These are phyloP conservation scores for Limulus polyphemus DNA, from an alignment of 2,888 invertebrate genomes.

Conservation along the genomic window DNA sequence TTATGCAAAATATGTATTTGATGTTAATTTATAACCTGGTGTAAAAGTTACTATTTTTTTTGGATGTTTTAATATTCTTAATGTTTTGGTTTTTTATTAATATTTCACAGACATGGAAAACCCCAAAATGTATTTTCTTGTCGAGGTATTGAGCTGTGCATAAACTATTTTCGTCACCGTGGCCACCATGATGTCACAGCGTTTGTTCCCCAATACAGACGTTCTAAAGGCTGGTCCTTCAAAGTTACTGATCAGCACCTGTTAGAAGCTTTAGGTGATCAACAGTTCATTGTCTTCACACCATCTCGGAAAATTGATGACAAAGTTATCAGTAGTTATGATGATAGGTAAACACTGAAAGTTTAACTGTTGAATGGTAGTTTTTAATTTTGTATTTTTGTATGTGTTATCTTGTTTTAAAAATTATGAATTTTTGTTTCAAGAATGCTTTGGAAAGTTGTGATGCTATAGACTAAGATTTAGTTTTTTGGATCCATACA, in stretches of 20 bases:
- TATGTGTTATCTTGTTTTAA: no score
- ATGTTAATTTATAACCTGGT: no score
- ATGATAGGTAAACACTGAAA: conserved; percentile 50
- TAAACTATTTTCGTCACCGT: conserved; percentile 56
- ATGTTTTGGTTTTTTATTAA: conserved; percentile 7
- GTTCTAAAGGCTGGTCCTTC: conserved; percentile 28
- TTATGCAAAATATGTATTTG: no score
- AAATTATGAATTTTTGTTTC: no score
- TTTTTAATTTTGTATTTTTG: no score
- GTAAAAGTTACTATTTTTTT: no score
- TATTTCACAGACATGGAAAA: conserved; percentile 47
- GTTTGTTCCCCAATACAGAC: conserved; percentile 60
- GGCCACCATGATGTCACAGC: conserved; percentile 54
- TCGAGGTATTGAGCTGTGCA: conserved; percentile 57
- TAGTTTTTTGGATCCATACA: no score
- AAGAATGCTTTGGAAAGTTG: no score
- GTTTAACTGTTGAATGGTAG: no score
- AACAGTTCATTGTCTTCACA: conserved; percentile 54
- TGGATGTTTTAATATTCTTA: no score
- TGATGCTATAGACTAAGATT: no score
- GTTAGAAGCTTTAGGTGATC: conserved; percentile 47
- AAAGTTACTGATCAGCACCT: conserved; percentile 41
- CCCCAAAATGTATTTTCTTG: conserved; percentile 52
- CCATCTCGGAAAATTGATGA: conserved; percentile 57
- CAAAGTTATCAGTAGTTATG: conserved; percentile 49